Percentiles rank a stretch among this genome's conserved stretches.
Evolutionary conservation across 2,888 invertebrate genomes (phyloP).

Genomic region (Eupithecia abbreviata): DNA sequence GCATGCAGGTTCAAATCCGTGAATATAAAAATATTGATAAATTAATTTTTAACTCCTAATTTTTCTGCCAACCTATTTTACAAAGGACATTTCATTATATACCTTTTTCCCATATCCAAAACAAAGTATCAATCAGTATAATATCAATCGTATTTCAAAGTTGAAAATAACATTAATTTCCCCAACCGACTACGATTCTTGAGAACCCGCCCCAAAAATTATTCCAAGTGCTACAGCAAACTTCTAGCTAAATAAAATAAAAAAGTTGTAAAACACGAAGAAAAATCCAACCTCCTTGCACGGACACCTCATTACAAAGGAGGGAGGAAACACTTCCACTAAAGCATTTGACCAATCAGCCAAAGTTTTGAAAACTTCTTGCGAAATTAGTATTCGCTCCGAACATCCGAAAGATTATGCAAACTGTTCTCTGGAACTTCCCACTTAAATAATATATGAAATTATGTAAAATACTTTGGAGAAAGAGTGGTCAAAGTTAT

Average conservation of each 20-base stretch:
- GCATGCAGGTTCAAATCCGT: too few species aligned
- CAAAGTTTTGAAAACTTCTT: conserved; percentile 27
- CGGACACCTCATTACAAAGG: conserved; percentile 32
- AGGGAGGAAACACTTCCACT: conserved; percentile 20
- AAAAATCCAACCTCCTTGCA: conserved; percentile 24
- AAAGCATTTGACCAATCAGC: conserved; percentile 38
- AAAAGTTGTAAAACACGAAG: conserved; percentile 4
- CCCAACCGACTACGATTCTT: neutral
- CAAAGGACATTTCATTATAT: neutral
- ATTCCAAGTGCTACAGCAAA: conserved; percentile 9
- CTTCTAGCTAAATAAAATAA: conserved; percentile 12
- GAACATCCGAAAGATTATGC: conserved; percentile 56
- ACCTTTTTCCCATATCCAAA: neutral
- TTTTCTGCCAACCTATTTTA: neutral
- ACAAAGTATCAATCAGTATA: neutral
- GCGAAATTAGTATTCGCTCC: conserved; percentile 43
- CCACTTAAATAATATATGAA: conserved; percentile 67
- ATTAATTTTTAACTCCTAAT: too few species aligned
- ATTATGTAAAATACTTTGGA: conserved; percentile 59
- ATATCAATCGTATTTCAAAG: neutral
- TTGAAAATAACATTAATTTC: neutral
- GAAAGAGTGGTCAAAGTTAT: conserved; percentile 52
- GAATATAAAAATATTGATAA: too few species aligned
- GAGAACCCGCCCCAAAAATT: neutral
- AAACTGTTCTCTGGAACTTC: conserved; percentile 54